phyloP scores from a whole-genome alignment of 1,140 invertebrate genomes.

The Drosophila melanica region DNA sequence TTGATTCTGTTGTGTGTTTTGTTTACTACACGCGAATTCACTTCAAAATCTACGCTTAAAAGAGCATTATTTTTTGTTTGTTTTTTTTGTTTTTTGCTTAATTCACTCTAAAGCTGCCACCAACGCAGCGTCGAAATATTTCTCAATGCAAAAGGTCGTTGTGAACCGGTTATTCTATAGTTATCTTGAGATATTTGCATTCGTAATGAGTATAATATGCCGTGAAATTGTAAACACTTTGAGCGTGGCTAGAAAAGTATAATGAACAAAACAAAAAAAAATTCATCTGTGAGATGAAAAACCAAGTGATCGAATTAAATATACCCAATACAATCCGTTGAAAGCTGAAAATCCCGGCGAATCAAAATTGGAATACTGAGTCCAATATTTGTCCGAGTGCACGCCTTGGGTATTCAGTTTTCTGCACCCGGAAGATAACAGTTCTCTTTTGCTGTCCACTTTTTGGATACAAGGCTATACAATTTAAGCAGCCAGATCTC shows the following conservation, averaged over 20 bases:
- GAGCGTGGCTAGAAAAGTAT: slow-evolving; percentile 45
- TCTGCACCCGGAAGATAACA: neutral
- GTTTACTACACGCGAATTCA: slow-evolving; percentile 52
- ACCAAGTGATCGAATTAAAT: neutral
- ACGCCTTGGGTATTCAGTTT: neutral
- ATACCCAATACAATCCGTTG: neutral
- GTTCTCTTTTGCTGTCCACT: neutral
- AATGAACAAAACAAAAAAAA: slow-evolving; percentile 26
- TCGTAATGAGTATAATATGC: slow-evolving; percentile 74
- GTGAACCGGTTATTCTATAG: slow-evolving; percentile 60
- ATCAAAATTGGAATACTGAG: neutral
- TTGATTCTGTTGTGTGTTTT: slow-evolving; percentile 20
- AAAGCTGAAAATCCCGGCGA: no score
- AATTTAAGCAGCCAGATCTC: neutral
- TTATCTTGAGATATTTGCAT: slow-evolving; percentile 66
- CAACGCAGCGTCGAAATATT: slow-evolving; percentile 68
- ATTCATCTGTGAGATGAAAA: neutral
- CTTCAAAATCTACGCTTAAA: slow-evolving; percentile 2
- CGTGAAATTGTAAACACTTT: slow-evolving; percentile 77
- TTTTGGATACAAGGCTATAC: neutral
- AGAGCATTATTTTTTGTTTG: slow-evolving; percentile 53
- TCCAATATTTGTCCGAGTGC: neutral
- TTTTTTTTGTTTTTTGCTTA: slow-evolving; percentile 55
- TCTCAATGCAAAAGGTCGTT: slow-evolving; percentile 74
- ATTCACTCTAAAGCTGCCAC: slow-evolving; percentile 63